Conservation (phyloP, 2,888 invertebrate genomes). For the Heliconius ismenius region DNA sequence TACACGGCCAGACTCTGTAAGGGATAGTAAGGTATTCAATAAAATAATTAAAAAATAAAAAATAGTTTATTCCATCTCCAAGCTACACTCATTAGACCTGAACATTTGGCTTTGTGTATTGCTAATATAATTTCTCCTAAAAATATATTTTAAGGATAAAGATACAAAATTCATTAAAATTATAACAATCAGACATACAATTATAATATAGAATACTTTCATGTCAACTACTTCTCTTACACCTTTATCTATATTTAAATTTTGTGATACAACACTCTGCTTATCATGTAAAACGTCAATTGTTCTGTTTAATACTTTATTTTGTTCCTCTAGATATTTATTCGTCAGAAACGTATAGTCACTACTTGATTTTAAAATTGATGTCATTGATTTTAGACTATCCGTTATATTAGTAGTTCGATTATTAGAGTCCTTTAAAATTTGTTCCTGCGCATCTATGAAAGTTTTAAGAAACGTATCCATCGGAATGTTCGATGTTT, state of each 20-base stretch:
- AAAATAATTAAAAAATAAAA: background rate
- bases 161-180: conserved; percentile 22
- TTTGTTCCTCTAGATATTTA: conserved; percentile 24
- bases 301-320: conserved; percentile 3
- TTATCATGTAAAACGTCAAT: background rate
- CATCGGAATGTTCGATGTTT: background rate
- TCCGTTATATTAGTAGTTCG: conserved; percentile 22
- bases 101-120: background rate
- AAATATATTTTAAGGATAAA: background rate
- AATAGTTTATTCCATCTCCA: conserved; percentile 16
- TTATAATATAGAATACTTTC: conserved; percentile 30
- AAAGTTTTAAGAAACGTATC: conserved; percentile 17
- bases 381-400: conserved; percentile 23
- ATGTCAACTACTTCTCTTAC: conserved; percentile 8
- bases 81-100: conserved; percentile 8
- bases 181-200: conserved; percentile 20
- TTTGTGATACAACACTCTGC: background rate
- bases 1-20: background rate
- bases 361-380: conserved; percentile 30
- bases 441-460: conserved; percentile 10
- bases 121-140: background rate
- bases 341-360: conserved; percentile 26
- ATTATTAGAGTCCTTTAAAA: conserved; percentile 15
- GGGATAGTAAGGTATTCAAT: background rate
- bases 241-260: background rate